Evolutionary conservation across 2,113 vertebrate genomes (phyloP), one percentile per base, ranked within the genome.

Genomic region (Lichenostomus cassidix): DNA sequence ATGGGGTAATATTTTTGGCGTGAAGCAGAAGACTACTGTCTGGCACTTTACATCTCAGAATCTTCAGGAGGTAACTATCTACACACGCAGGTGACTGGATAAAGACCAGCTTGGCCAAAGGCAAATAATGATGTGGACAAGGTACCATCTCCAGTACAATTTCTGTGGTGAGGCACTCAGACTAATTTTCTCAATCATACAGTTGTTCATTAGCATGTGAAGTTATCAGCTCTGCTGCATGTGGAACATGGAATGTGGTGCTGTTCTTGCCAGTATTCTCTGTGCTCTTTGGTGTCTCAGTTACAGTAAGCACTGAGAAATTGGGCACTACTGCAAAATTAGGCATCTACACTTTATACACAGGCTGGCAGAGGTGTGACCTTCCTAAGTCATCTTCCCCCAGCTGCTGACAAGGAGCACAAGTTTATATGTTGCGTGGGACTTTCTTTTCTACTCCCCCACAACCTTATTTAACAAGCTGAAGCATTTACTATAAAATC

Each of bases 271-370:
- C 19, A 71, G 27, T 5, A 25, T 75, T 20, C 73, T 77, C 29
- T 41, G 9, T 64, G 15, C 33, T 92, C 19, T 90, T 37, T n/a
- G 10, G 29, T 74, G 23, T 39, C 46, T 87, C 24, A 22, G 2
- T 52, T 59, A 29, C 11, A 17, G 15, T 20, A 33, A 22, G 16
- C 18, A 41, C 35, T 33, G 39, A 70, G 35, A 74, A 53, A 9
- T 1, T 37, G 13, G 7, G 3, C 6, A 5, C n/a, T 52, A 15
- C 46, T 77, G 64, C 7, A 87, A 70, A 87, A 27, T 60, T 19
- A 29, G 8, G 5, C 2, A 3, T 29, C 18, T 33, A 13, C 2
- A 2, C 10, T 31, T 12, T 33, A 39, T 33, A n/a, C 5, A 7
- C 21, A 88, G 22, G 9, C 4, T 64, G 67, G 16, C 18, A 91